Conservation (phyloP, 2,797 vertebrate genomes). For the Linurgus olivaceus region DNA sequence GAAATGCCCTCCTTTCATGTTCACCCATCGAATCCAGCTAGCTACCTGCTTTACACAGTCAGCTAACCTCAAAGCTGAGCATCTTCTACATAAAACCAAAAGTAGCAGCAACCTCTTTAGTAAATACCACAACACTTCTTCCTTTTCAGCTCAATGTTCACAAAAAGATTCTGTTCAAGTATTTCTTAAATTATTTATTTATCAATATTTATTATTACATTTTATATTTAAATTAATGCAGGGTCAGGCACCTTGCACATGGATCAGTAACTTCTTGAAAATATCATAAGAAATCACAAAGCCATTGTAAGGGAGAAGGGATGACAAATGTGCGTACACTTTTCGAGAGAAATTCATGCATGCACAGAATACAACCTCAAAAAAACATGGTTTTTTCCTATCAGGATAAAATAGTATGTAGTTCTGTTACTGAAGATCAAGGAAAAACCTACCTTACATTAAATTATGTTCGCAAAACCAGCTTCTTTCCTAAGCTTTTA, state of each 20-base stretch:
- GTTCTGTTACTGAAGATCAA: neutral
- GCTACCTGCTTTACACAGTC: neutral
- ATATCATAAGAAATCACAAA: neutral
- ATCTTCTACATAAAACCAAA: neutral
- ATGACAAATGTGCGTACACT: fast-evolving
- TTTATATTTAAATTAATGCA: neutral
- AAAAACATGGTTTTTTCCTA: neutral
- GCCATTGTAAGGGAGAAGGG: neutral
- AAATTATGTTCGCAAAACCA: neutral
- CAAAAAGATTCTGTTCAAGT: neutral
- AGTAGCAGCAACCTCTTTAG: neutral
- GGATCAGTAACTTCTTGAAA: neutral
- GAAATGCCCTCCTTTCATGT: neutral
- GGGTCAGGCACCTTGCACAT: neutral
- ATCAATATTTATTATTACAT: neutral
- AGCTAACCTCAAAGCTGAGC: neutral
- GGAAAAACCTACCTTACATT: neutral
- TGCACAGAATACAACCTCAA: fast-evolving
- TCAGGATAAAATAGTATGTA: neutral
- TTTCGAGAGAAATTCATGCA: neutral
- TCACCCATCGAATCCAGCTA: neutral
- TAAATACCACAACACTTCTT: neutral
- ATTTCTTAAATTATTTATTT: neutral
- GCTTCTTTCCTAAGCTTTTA: neutral
- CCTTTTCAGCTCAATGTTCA: neutral